phyloP scores from a whole-genome alignment of 2,113 vertebrate genomes.

The Coptodon bakossiorum region DNA sequence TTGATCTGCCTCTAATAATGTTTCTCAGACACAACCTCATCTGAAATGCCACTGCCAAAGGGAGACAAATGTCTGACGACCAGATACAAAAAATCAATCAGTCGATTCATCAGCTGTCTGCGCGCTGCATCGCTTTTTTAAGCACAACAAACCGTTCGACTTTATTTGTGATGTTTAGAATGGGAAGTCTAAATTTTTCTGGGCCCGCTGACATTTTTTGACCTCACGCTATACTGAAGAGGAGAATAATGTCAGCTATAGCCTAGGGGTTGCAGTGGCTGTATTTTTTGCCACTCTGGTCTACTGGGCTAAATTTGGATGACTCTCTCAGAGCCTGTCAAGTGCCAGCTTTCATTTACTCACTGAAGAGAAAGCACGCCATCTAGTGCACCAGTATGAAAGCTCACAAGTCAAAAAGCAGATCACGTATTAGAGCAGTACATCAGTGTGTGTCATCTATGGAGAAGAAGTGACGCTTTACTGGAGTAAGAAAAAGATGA shows the following conservation, averaged over 20 bases:
- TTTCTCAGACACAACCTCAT: background rate
- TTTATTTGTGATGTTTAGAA: background rate
- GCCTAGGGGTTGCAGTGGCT: constrained; percentile 25
- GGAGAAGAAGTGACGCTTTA: background rate
- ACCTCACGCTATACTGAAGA: constrained; percentile 22
- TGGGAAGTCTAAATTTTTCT: constrained; percentile 20
- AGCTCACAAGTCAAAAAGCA: background rate
- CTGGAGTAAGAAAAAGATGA: background rate
- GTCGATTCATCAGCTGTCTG: background rate
- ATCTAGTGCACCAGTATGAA: constrained; percentile 37
- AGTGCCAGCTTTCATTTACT: background rate
- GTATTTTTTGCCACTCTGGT: constrained; percentile 39
- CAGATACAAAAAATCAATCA: background rate
- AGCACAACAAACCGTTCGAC: background rate
- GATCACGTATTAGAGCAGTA: background rate
- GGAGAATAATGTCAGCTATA: constrained; percentile 46
- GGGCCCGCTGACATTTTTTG: constrained; percentile 21
- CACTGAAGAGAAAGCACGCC: constrained; percentile 35
- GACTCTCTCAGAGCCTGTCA: constrained; percentile 47
- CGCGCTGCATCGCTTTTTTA: background rate
- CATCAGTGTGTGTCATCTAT: background rate
- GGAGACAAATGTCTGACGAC: background rate
- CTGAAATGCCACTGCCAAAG: background rate
- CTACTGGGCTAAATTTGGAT: constrained; percentile 38
- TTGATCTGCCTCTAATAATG: constrained; percentile 33